Base-by-base conservation (phyloP, 2,888 invertebrate species). In the Mechanitis messenoides region DNA sequence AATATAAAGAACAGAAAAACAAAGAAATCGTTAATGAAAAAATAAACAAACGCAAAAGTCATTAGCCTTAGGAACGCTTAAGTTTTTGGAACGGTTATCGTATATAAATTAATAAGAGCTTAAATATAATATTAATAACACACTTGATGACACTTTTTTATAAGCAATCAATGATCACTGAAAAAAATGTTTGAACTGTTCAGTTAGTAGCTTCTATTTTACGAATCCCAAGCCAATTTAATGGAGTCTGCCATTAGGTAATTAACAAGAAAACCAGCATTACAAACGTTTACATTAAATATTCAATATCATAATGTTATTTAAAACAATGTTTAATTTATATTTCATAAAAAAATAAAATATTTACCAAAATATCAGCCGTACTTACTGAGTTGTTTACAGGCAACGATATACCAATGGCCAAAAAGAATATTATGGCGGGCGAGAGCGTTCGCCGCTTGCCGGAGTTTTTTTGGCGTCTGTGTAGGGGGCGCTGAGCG, bases 361-460 rank as follows among this genome's bases (percentile, higher is more conserved):
- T 20, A 55, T 58, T 60, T 46, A 61, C 68, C 62, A 55, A 56
- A 70, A 61, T 68, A 46, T 66, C 64, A 61, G 50, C 71, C 69
- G 71, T 83, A 83, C 89, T 88, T 71, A 89, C 89, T 73, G 76
- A 81, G 76, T 78, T 88, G 86, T 89, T 88, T 87, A 89, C 85
- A 79, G 84, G 81, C 73, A 81, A 78, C 80, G 79, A 68, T 79
- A 80, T 67, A 76, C 78, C 78, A 77, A 79, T 76, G 74, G 75
- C 76, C 74, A 78, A 78, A 77, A 79, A 77, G 79, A 81, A 76
- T 75, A 84, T 85, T 85, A 87, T 87, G 87, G 87, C 87, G 87
- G 79, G 77, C 79, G 60, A 57, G 66, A 61, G 58, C 69, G 66
- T 75, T 75, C 78, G 71, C 68, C 68, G 70, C 68, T 68, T 66